phyloP scores from a whole-genome alignment of 2,113 vertebrate species.

The Catagonus wagneri region DNA sequence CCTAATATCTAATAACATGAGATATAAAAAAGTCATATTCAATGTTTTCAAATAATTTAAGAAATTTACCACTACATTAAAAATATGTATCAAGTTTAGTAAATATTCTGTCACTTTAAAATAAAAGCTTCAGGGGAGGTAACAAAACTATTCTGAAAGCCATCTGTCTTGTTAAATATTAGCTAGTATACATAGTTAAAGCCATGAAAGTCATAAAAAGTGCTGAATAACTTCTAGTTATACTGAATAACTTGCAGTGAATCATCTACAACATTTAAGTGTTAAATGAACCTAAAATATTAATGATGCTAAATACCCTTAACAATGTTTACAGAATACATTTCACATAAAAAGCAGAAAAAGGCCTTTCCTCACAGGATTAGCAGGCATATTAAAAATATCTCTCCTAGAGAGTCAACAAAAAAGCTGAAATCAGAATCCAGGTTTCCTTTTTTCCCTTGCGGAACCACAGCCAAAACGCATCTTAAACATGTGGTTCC shows the following conservation, averaged over 20 bases:
- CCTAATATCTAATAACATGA: background rate
- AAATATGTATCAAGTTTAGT: conserved; percentile 28
- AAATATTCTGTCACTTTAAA: conserved; percentile 64
- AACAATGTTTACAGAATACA: conserved; percentile 41
- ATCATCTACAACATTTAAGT: conserved; percentile 58
- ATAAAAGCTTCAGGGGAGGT: conserved; percentile 28
- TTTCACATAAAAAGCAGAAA: conserved; percentile 23
- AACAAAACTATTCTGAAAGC: conserved; percentile 62
- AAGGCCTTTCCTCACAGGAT: background rate
- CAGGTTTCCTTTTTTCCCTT: background rate
- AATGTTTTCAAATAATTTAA: conserved; percentile 16
- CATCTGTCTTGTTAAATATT: conserved; percentile 72
- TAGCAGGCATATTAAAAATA: conserved; percentile 26
- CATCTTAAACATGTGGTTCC: too few relatives aligned
- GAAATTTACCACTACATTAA: conserved; percentile 23
- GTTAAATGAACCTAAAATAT: conserved; percentile 36
- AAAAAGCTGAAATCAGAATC: conserved; percentile 39
- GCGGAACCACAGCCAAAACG: background rate
- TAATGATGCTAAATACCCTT: background rate
- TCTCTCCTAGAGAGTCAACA: background rate
- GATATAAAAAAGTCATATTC: background rate
- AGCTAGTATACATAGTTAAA: conserved; percentile 47
- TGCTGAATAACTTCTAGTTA: conserved; percentile 23
- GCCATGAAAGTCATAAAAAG: conserved; percentile 44
- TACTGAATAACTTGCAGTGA: conserved; percentile 35